Conservation (phyloP, 2,888 invertebrate species). For the Tethea ocularis region DNA sequence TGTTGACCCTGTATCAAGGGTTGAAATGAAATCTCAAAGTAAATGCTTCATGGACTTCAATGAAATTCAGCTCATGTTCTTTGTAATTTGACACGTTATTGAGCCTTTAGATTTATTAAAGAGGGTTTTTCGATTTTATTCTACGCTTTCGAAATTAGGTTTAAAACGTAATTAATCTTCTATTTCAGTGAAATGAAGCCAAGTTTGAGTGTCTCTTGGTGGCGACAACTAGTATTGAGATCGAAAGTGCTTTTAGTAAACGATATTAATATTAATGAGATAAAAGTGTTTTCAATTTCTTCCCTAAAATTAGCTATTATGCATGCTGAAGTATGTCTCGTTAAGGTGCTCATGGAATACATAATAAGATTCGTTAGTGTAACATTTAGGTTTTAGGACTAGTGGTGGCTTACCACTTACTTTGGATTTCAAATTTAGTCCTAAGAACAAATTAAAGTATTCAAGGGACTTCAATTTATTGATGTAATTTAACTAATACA, state of each 20-base stretch:
- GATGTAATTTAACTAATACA: too few relatives aligned
- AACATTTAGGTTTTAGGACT: neutral
- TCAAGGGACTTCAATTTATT: too few relatives aligned
- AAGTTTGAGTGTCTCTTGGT: neutral
- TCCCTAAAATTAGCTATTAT: conserved; percentile 4
- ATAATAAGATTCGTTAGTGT: conserved; percentile 1
- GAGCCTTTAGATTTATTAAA: conserved; percentile 6
- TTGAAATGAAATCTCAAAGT: conserved; percentile 28
- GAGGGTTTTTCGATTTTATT: neutral
- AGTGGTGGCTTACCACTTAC: neutral
- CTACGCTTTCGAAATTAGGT: neutral
- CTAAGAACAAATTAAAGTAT: too few relatives aligned
- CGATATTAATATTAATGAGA: conserved; percentile 1
- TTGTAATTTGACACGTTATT: conserved; percentile 9
- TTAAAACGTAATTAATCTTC: neutral
- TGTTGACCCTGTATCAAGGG: conserved; percentile 31
- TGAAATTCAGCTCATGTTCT: conserved; percentile 8
- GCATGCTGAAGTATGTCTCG: conserved; percentile 1
- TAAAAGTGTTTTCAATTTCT: conserved; percentile 6
- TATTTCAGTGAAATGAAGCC: neutral
- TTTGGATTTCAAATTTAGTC: neutral
- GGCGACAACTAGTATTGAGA: conserved; percentile 3
- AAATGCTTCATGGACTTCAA: conserved; percentile 2
- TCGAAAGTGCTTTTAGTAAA: conserved; percentile 5
- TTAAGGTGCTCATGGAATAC: neutral